A percentile compares a stretch with the other conserved stretches of the same genome.
Evolutionary conservation across 2,888 invertebrate species (phyloP).

Genomic region (Pandemis cinnamomeana): DNA sequence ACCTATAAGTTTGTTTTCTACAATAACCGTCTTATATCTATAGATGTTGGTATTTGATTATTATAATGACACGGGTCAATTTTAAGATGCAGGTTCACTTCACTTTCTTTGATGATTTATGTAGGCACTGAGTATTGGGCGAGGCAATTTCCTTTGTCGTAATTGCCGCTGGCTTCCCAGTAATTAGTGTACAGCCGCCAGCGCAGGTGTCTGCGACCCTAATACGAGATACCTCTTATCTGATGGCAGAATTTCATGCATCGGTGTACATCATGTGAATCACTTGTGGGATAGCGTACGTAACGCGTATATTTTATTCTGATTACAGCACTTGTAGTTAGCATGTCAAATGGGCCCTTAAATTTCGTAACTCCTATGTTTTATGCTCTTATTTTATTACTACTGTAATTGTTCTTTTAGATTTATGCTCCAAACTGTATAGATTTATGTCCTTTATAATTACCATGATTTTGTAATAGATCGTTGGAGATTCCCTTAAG

Average conservation of each 20-base stretch:
- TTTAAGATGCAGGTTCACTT: constrained; percentile 35
- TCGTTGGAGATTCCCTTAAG: constrained; percentile 31
- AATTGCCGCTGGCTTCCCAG: constrained; percentile 49
- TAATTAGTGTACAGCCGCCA: constrained; percentile 45
- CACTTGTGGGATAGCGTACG: constrained; percentile 15
- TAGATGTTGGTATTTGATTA: constrained; percentile 21
- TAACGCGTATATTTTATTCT: constrained; percentile 15
- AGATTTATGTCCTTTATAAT: constrained; percentile 32
- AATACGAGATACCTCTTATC: constrained; percentile 34
- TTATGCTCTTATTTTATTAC: constrained; percentile 35
- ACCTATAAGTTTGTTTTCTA: neutral
- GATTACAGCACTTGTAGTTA: constrained; percentile 11
- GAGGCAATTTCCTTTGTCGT: constrained; percentile 48
- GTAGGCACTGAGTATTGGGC: constrained; percentile 45
- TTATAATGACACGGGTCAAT: constrained; percentile 38
- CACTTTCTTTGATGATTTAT: constrained; percentile 59
- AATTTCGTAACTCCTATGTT: constrained; percentile 25
- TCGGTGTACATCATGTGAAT: constrained; percentile 31
- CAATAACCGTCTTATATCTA: neutral
- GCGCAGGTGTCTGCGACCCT: constrained; percentile 38
- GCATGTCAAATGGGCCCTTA: constrained; percentile 8
- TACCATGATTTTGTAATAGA: constrained; percentile 34
- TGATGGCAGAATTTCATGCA: constrained; percentile 36
- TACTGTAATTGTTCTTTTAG: constrained; percentile 35
- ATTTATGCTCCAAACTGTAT: constrained; percentile 35